Evolutionary conservation across 2,113 vertebrate genomes (phyloP).

Genomic region (Tetraodon nigroviridis): DNA sequence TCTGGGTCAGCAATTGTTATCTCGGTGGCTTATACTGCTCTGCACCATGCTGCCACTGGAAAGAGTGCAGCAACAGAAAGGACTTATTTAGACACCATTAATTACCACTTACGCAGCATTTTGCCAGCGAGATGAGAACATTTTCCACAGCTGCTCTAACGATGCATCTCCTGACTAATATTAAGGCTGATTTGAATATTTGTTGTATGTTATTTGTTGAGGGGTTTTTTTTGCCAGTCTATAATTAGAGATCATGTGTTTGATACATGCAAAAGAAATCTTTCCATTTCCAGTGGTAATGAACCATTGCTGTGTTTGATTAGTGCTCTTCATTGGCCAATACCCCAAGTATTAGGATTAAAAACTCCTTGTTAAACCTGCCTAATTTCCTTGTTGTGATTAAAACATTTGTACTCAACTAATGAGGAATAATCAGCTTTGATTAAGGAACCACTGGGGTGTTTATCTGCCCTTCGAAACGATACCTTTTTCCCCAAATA

Average conservation of each 20-base stretch:
- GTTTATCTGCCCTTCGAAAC: conserved; percentile 1
- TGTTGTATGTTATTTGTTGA: not conserved
- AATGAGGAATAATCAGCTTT: conserved; percentile 2
- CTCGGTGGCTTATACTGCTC: conserved; percentile 24
- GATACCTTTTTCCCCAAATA: conserved; percentile 1
- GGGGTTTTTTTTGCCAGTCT: conserved; percentile 13
- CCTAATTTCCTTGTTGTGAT: conserved; percentile 9
- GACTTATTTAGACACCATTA: conserved; percentile 22
- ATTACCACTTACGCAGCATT: conserved; percentile 26
- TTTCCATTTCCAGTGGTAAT: too few relatives aligned
- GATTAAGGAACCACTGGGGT: conserved; percentile 2
- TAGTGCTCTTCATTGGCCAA: too few relatives aligned
- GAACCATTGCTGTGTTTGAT: too few relatives aligned
- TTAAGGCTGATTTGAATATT: too few relatives aligned
- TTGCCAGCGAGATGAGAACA: conserved; percentile 2
- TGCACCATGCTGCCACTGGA: not conserved
- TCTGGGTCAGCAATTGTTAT: conserved; percentile 37
- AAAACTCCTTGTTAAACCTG: conserved; percentile 4
- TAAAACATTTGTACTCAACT: conserved; percentile 3
- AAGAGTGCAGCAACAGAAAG: conserved; percentile 1
- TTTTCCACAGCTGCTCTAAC: too few relatives aligned
- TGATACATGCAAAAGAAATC: too few relatives aligned
- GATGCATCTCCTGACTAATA: too few relatives aligned
- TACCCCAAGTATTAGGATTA: too few relatives aligned
- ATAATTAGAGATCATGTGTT: too few relatives aligned